Base-by-base conservation (phyloP, 1,140 invertebrate genomes). In the Drosophila arawakana region DNA sequence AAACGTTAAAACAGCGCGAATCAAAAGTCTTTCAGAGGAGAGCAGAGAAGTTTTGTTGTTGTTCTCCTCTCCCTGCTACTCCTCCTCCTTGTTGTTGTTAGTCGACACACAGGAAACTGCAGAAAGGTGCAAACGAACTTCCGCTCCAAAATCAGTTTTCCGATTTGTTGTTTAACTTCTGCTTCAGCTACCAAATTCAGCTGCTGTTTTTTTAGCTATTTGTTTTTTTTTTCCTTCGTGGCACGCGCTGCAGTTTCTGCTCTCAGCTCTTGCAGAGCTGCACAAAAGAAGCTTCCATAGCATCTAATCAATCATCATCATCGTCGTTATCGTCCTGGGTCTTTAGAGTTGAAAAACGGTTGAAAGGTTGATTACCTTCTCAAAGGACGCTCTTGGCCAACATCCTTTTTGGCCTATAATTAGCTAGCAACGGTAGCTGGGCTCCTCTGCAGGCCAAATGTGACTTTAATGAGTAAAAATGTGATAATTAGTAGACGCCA, bases 101-200 rank as follows among this genome's bases (percentile, higher is more conserved):
- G 69, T 77, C 68, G 71, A 73, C 66, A 84, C 77, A 85, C 85
- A 90, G 84, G 84, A 89, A 89, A 90, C 84, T 90, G 84, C 84
- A 80, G 80, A 89, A 89, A 89, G 84, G 84, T 89, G 84, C 84
- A 89, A 89, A 89, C 85, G 84, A 89, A 89, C 84, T 89, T 89
- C 84, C 84, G 84, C 84, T 89, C 85, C 84, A 88, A 88, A 30
- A 88, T 88, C 84, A 89, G 84, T 89, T 89, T 89, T 88, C 84
- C 84, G 80, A 89, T 88, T 90, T 88, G 80, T 84, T 83, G 86
- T 86, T 80, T 86, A 70, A 69, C 68, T 57, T 57, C 55, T 63
- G 63, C 67, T 69, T 68, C 81, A 18, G 2, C 30, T 41, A n/a
- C 43, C 55, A 46, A 49, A 50, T 43, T 18, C 54, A 34, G 55